Evolutionary conservation across 2,888 invertebrate genomes (phyloP).

Genomic region (Thymelicus lineola): DNA sequence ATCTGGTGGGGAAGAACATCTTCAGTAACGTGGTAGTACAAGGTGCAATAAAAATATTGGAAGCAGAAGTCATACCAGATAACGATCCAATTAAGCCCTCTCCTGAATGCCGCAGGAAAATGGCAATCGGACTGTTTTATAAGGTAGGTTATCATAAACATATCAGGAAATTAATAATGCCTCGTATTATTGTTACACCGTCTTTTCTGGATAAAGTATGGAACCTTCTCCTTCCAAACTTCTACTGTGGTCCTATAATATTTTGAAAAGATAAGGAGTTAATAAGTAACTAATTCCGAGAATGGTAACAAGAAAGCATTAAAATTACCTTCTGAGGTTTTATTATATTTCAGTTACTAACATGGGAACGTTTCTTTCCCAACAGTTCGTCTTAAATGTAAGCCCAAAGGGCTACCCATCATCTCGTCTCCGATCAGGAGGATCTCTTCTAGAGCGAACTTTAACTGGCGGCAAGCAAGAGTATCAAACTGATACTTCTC

Average conservation of each 20-base stretch:
- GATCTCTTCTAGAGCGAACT: conserved; percentile 77
- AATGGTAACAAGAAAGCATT: too few relatives aligned
- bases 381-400: conserved; percentile 83
- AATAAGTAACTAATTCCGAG: too few relatives aligned
- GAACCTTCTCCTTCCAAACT: too few relatives aligned
- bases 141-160: conserved; percentile 81
- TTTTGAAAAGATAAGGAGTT: too few relatives aligned
- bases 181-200: too few relatives aligned
- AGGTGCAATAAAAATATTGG: conserved; percentile 80
- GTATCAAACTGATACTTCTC: conserved; percentile 85
- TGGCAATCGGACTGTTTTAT: conserved; percentile 91
- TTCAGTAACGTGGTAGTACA: conserved; percentile 71
- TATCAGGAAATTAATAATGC: too few relatives aligned
- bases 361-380: too few relatives aligned
- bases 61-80: conserved; percentile 87
- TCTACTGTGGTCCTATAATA: too few relatives aligned
- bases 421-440: conserved; percentile 79
- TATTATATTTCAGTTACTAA: too few relatives aligned
- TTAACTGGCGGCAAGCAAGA: conserved; percentile 85
- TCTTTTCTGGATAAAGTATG: too few relatives aligned
- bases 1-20: conserved; percentile 71
- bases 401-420: conserved; percentile 71
- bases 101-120: conserved; percentile 87
- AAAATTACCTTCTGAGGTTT: too few relatives aligned
- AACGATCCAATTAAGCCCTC: conserved; percentile 87